These are phyloP conservation scores for Lepidurus apus DNA, from an alignment of 1,140 invertebrate genomes.

Conservation along the genomic window DNA sequence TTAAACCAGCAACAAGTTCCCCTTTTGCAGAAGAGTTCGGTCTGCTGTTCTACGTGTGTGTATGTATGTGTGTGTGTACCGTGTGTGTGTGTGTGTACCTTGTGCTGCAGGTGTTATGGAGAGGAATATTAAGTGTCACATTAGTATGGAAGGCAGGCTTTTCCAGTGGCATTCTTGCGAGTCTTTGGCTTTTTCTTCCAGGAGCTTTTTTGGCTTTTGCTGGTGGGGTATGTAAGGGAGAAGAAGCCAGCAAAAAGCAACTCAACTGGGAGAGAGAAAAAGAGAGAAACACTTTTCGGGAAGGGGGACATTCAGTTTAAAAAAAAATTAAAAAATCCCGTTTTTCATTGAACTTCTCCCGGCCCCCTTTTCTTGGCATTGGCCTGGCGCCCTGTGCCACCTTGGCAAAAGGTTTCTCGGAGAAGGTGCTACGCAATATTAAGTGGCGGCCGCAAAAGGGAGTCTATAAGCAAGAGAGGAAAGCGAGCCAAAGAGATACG, in stretches of 20 bases:
- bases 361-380: not conserved
- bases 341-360: constrained; percentile 19
- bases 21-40: too few relatives aligned
- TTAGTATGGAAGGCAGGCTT: constrained; percentile 21
- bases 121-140: constrained; percentile 22
- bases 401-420: not conserved
- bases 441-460: not conserved
- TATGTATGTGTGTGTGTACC: not conserved
- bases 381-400: constrained; percentile 8
- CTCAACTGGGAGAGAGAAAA: not conserved
- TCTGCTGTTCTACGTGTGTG: not conserved
- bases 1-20: too few relatives aligned
- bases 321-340: not conserved
- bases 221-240: not conserved
- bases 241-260: not conserved
- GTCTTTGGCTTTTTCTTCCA: not conserved
- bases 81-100: not conserved
- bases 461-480: not conserved
- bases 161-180: constrained; percentile 2
- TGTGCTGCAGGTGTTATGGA: constrained; percentile 14
- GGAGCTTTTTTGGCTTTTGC: not conserved
- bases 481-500: not conserved
- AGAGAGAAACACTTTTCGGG: not conserved
- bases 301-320: not conserved
- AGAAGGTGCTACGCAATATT: not conserved